Percentiles rank a stretch among this genome's conserved stretches.
Conservation (phyloP, 2,888 invertebrate genomes). For the Iphiclides podalirius region DNA sequence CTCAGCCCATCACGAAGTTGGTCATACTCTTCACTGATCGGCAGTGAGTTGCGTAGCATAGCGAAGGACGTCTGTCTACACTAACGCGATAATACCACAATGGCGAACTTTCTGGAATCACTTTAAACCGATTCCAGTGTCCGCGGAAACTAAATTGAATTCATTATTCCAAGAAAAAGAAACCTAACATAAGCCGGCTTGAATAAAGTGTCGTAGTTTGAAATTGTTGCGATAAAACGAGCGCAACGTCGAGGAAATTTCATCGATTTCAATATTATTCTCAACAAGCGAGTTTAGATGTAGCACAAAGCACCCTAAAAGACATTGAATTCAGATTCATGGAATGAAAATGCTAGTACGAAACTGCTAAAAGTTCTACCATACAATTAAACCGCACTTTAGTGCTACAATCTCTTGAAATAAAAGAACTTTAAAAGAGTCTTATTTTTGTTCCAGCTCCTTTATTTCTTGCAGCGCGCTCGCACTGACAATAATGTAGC, state of each 20-base stretch:
- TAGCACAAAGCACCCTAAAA: slow-evolving; percentile 34
- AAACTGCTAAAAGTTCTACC: slow-evolving; percentile 58
- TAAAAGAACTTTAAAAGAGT: slow-evolving; percentile 59
- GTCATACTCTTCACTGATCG: slow-evolving; percentile 34
- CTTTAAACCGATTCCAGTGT: slow-evolving; percentile 23
- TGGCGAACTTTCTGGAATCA: slow-evolving; percentile 37
- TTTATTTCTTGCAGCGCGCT: slow-evolving; percentile 54
- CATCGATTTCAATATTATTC: slow-evolving; percentile 47
- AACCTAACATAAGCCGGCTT: slow-evolving; percentile 36
- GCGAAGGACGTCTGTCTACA: slow-evolving; percentile 39
- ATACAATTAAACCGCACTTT: slow-evolving; percentile 76
- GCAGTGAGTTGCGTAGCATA: slow-evolving; percentile 52
- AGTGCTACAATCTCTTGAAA: slow-evolving; percentile 69
- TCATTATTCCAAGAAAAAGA: slow-evolving; percentile 36
- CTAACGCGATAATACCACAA: slow-evolving; percentile 5
- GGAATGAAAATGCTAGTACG: slow-evolving; percentile 60
- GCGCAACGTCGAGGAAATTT: slow-evolving; percentile 41
- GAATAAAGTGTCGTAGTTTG: slow-evolving; percentile 41
- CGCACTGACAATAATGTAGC: slow-evolving; percentile 58
- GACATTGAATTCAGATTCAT: slow-evolving; percentile 65
- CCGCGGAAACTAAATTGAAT: slow-evolving; percentile 29
- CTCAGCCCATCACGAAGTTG: slow-evolving; percentile 24
- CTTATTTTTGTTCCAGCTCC: slow-evolving; percentile 49
- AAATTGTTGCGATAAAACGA: slow-evolving; percentile 42
- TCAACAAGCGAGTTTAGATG: slow-evolving; percentile 30